phyloP scores from a whole-genome alignment of 2,797 vertebrate genomes.

The Poeciliopsis turneri region DNA sequence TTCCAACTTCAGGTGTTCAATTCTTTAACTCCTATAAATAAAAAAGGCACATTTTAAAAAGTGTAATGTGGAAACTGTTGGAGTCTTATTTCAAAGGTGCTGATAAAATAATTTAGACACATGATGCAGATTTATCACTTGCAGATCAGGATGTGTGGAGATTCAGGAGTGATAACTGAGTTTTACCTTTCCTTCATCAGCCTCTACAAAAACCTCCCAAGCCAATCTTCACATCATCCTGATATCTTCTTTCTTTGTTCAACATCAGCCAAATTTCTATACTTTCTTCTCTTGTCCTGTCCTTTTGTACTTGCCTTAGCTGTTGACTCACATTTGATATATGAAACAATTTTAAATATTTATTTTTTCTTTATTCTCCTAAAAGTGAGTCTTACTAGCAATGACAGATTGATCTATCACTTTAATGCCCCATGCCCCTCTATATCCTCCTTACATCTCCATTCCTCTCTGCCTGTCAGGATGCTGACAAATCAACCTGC shows the following conservation, averaged over 20 bases:
- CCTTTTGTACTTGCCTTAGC: not conserved
- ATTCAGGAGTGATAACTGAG: slow-evolving; percentile 64
- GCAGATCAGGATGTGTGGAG: slow-evolving; percentile 63
- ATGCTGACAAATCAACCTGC: slow-evolving; percentile 52
- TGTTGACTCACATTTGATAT: slow-evolving; percentile 28
- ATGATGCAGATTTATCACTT: slow-evolving; percentile 38
- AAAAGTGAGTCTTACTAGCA: slow-evolving; percentile 30
- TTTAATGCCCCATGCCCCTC: slow-evolving; percentile 38
- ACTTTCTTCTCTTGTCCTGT: slow-evolving; percentile 6
- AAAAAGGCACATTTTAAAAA: slow-evolving; percentile 42
- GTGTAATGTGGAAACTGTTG: slow-evolving; percentile 37
- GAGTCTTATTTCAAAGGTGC: slow-evolving; percentile 47
- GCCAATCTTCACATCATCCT: slow-evolving; percentile 48
- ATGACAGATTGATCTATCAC: slow-evolving; percentile 34
- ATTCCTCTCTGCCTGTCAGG: slow-evolving; percentile 48
- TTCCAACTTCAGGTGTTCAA: slow-evolving; percentile 41
- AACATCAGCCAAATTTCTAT: slow-evolving; percentile 25
- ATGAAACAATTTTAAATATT: slow-evolving; percentile 26
- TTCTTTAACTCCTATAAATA: slow-evolving; percentile 32
- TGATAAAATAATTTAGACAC: slow-evolving; percentile 51
- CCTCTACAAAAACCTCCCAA: slow-evolving; percentile 45
- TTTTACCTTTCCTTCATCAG: slow-evolving; percentile 62
- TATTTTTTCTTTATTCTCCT: slow-evolving; percentile 28
- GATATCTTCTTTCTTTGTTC: slow-evolving; percentile 36
- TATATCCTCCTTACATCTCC: slow-evolving; percentile 37